Conservation (phyloP, 2,888 invertebrate species). For the Scaptomyza cyrtandrae region DNA sequence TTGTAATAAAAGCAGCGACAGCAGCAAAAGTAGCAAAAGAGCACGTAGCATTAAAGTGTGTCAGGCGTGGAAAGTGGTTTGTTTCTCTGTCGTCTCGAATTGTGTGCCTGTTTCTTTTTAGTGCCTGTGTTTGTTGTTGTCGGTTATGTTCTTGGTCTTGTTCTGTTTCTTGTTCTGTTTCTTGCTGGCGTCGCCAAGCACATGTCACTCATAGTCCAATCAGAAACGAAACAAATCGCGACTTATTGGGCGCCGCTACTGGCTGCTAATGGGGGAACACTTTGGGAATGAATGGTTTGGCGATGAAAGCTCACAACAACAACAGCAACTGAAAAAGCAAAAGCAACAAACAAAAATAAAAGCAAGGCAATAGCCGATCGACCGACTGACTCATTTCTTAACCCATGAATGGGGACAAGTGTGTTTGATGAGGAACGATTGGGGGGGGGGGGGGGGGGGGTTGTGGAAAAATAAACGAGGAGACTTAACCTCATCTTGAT, state of each 20-base stretch:
- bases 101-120: constrained; percentile 52
- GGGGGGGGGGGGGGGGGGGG: neutral
- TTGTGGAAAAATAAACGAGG: neutral
- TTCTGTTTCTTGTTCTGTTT: constrained; percentile 29
- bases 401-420: constrained; percentile 52
- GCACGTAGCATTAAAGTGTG: constrained; percentile 77
- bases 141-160: constrained; percentile 28
- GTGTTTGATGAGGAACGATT: neutral
- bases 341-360: constrained; percentile 36
- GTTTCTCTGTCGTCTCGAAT: constrained; percentile 50
- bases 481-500: constrained; percentile 39
- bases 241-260: constrained; percentile 36
- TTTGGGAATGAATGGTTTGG: constrained; percentile 66
- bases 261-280: constrained; percentile 38
- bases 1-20: constrained; percentile 54
- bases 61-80: constrained; percentile 83
- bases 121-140: constrained; percentile 59
- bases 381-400: constrained; percentile 75
- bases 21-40: constrained; percentile 78
- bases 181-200: constrained; percentile 63
- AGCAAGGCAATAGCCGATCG: constrained; percentile 49
- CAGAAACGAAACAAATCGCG: constrained; percentile 37
- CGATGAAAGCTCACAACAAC: constrained; percentile 36
- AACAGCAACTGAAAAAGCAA: constrained; percentile 15
- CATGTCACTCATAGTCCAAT: constrained; percentile 59